phyloP scores from a whole-genome alignment of 2,113 vertebrate species.

The Siniperca chuatsi region DNA sequence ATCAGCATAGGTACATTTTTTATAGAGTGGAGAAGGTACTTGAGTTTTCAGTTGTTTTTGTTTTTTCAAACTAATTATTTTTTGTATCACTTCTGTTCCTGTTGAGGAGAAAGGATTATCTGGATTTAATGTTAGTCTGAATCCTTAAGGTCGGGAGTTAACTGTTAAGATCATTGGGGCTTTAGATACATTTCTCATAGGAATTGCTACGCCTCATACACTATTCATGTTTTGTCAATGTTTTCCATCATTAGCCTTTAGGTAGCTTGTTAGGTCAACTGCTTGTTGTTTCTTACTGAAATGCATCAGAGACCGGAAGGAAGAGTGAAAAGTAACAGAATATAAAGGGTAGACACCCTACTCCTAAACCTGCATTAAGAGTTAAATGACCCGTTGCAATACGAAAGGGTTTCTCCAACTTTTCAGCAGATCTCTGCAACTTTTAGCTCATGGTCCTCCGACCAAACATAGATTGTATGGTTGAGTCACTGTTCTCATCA shows the following conservation, averaged over 20 bases:
- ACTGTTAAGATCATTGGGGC: background rate
- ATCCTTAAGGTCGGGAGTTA: background rate
- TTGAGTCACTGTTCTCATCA: conserved; percentile 7
- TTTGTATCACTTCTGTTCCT: too few relatives aligned
- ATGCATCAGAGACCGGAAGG: background rate
- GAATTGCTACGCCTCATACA: conserved; percentile 2
- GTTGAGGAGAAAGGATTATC: background rate
- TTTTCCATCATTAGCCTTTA: conserved; percentile 10
- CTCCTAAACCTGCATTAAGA: background rate
- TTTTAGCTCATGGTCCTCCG: background rate
- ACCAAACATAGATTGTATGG: too few relatives aligned
- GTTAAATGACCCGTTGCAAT: background rate
- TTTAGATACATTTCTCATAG: conserved; percentile 10
- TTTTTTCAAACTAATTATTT: too few relatives aligned
- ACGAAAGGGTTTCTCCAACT: background rate
- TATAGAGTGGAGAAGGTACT: too few relatives aligned
- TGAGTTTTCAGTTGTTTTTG: too few relatives aligned
- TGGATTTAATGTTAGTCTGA: background rate
- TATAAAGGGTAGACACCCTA: background rate
- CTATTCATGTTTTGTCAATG: conserved; percentile 9
- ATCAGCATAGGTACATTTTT: background rate
- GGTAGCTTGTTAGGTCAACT: background rate
- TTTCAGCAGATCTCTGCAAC: background rate
- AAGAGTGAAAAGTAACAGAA: background rate
- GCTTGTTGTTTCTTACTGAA: conserved; percentile 9